Evolutionary conservation across 2,888 invertebrate genomes (phyloP).

Genomic region (Odiellus spinosus): DNA sequence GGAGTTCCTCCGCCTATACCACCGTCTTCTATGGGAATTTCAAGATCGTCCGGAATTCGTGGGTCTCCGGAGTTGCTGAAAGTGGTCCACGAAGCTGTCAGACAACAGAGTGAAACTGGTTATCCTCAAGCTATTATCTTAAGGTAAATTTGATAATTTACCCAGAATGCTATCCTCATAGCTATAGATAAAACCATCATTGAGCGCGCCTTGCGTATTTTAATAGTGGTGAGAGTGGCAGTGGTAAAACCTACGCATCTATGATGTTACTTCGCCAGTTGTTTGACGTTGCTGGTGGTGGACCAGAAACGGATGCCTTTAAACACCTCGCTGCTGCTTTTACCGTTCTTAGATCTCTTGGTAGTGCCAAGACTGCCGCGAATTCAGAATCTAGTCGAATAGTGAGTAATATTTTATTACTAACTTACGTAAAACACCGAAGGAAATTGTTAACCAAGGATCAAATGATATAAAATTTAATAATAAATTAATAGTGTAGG

Average conservation of each 20-base stretch:
- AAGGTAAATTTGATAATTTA: slow-evolving; percentile 38
- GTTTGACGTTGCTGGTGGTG: slow-evolving; percentile 85
- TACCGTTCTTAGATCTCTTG: slow-evolving; percentile 77
- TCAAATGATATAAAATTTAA: too few relatives aligned
- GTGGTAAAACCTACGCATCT: slow-evolving; percentile 84
- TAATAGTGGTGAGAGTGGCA: slow-evolving; percentile 57
- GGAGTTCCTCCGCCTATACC: too few relatives aligned
- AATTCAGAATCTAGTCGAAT: slow-evolving; percentile 88
- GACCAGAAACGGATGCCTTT: slow-evolving; percentile 87
- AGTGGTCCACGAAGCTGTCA: slow-evolving; percentile 57
- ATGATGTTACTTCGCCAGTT: slow-evolving; percentile 76
- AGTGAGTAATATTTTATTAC: slow-evolving; percentile 46
- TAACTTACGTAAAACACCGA: too few relatives aligned
- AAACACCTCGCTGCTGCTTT: slow-evolving; percentile 90
- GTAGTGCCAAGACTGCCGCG: slow-evolving; percentile 73
- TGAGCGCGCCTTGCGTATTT: too few relatives aligned
- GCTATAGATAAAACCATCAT: too few relatives aligned
- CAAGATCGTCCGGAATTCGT: neutral
- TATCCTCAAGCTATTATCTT: slow-evolving; percentile 89
- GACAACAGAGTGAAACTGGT: slow-evolving; percentile 85
- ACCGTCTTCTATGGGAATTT: too few relatives aligned
- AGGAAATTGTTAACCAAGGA: too few relatives aligned
- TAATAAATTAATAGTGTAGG: too few relatives aligned
- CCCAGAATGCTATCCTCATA: neutral
- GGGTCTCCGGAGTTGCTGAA: slow-evolving; percentile 28